Conservation (phyloP, 2,113 vertebrate species). For the Marmota monax region DNA sequence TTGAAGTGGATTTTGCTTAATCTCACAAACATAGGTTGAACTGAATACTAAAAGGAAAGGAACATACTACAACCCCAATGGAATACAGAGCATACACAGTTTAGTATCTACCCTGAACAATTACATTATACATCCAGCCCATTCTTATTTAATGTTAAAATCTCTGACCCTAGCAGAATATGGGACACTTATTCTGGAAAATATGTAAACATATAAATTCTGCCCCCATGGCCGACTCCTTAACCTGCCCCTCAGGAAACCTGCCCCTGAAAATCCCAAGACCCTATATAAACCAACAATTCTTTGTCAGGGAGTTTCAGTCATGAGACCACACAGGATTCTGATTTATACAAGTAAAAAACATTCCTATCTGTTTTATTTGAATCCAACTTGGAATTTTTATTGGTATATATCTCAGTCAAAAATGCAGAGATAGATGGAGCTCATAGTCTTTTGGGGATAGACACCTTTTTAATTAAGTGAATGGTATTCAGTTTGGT, state of each 20-base stretch:
- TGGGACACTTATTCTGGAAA: not conserved
- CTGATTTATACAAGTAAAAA: not conserved
- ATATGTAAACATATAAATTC: not conserved
- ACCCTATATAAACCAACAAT: not conserved
- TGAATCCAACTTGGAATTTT: not conserved
- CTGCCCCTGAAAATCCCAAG: no score
- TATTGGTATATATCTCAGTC: not conserved
- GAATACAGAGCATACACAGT: not conserved
- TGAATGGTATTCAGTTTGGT: not conserved
- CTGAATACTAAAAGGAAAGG: no score
- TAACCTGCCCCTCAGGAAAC: not conserved
- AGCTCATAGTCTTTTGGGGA: not conserved
- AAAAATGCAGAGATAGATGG: not conserved
- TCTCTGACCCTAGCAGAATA: not conserved
- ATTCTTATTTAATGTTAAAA: not conserved
- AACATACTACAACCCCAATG: fast-evolving
- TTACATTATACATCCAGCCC: not conserved
- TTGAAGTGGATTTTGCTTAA: not conserved
- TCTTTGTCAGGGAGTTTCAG: not conserved
- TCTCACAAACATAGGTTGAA: not conserved
- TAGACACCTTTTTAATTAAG: not conserved
- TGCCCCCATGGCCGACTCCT: not conserved
- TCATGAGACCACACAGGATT: no score
- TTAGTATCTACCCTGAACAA: not conserved
- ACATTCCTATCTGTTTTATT: not conserved